Percentiles rank a stretch among this genome's conserved stretches.
phyloP scores from a whole-genome alignment of 2,797 vertebrate genomes.

The Coilia nasus region DNA sequence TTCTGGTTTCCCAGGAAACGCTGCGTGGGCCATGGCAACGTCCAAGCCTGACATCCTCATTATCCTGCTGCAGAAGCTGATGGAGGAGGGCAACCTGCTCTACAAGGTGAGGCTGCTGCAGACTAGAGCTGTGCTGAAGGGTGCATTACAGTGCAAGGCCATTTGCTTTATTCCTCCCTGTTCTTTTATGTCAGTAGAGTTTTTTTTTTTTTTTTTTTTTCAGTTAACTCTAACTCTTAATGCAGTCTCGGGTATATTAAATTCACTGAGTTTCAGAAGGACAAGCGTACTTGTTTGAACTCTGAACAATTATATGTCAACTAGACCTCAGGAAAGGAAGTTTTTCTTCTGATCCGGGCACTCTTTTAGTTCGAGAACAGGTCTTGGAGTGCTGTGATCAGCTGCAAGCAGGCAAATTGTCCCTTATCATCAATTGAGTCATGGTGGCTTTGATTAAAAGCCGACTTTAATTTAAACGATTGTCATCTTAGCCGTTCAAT shows the following conservation, averaged over 20 bases:
- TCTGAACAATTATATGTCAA: not conserved
- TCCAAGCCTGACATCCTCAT: constrained; percentile 98
- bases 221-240: not conserved
- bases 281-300: not conserved
- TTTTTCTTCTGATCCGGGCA: not conserved
- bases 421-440: constrained; percentile 25
- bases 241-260: not conserved
- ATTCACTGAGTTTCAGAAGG: not conserved
- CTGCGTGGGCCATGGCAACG: constrained; percentile 99
- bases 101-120: constrained; percentile 85
- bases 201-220: not conserved
- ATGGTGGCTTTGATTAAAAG: constrained; percentile 29
- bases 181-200: not conserved
- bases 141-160: not conserved
- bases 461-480: constrained; percentile 37
- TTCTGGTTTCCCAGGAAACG: constrained; percentile 83
- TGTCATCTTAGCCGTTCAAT: constrained; percentile 38
- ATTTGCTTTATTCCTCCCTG: too few species aligned
- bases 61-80: constrained; percentile 97
- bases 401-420: not conserved
- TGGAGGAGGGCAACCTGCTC: constrained; percentile 96
- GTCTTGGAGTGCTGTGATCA: not conserved
- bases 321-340: not conserved
- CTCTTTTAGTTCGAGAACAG: not conserved
- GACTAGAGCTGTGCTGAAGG: not conserved